Percentiles rank a stretch among this genome's conserved stretches.
These are phyloP conservation scores for Acrobasis suavella DNA, from an alignment of 2,888 invertebrate species.

Conservation along the genomic window DNA sequence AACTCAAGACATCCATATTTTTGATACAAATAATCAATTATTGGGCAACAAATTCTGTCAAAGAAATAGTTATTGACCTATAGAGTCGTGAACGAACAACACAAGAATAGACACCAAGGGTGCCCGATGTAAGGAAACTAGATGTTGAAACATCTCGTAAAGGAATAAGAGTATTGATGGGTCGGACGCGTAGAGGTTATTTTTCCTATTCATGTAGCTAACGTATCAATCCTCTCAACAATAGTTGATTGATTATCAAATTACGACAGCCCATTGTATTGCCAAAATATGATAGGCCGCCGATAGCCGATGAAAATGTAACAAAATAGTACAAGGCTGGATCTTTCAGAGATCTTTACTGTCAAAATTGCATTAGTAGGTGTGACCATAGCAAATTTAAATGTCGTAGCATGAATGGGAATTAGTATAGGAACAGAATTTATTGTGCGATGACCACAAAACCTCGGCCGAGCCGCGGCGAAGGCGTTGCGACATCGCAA, in stretches of 20 bases:
- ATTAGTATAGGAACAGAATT: slow-evolving; percentile 14
- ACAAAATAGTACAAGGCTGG: slow-evolving; percentile 11
- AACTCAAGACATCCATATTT: not conserved
- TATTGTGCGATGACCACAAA: slow-evolving; percentile 28
- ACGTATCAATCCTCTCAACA: slow-evolving; percentile 11
- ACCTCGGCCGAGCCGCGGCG: slow-evolving; percentile 26
- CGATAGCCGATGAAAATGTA: slow-evolving; percentile 18
- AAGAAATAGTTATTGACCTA: slow-evolving; percentile 13
- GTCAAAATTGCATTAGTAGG: slow-evolving; percentile 12
- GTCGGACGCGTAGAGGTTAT: slow-evolving; percentile 10
- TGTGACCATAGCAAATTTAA: slow-evolving; percentile 11
- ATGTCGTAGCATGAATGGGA: slow-evolving; percentile 13
- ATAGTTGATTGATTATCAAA: slow-evolving; percentile 18
- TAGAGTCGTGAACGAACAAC: slow-evolving; percentile 3
- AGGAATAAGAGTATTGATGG: slow-evolving; percentile 10
- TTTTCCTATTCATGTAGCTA: slow-evolving; percentile 8
- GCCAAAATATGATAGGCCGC: slow-evolving; percentile 6
- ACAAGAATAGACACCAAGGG: slow-evolving; percentile 6
- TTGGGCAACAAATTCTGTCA: slow-evolving; percentile 15
- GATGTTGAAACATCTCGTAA: slow-evolving; percentile 14
- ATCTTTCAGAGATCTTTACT: slow-evolving; percentile 11
- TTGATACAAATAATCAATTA: slow-evolving; percentile 16
- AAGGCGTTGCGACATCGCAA: slow-evolving; percentile 31
- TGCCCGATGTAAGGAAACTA: slow-evolving; percentile 9
- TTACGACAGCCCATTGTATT: slow-evolving; percentile 17